phyloP scores from a whole-genome alignment of 35 echinoderm and acorn worm genomes.

The Patiria miniata region DNA sequence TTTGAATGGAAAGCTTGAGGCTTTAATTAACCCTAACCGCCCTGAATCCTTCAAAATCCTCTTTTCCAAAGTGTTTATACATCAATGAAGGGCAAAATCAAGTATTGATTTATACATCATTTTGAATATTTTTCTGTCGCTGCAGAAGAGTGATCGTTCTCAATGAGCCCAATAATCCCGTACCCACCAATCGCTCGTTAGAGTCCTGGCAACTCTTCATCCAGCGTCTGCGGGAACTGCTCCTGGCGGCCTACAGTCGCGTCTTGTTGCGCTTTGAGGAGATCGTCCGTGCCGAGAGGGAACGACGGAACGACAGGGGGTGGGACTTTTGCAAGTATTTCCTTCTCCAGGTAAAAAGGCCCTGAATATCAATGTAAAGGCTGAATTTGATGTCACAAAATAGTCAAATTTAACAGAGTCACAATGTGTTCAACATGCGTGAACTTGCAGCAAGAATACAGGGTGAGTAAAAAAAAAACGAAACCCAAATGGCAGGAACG shows the following conservation, averaged over 20 bases:
- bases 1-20: too few relatives aligned
- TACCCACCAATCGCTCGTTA: slow-evolving; percentile 73
- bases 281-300: slow-evolving; percentile 77
- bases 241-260: slow-evolving; percentile 81
- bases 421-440: too few relatives aligned
- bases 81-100: too few relatives aligned
- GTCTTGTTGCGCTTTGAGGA: slow-evolving; percentile 85
- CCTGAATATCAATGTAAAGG: neutral
- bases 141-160: slow-evolving; percentile 86
- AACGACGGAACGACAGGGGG: slow-evolving; percentile 69
- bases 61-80: too few relatives aligned
- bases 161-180: slow-evolving; percentile 88
- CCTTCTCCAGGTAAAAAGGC: slow-evolving; percentile 78
- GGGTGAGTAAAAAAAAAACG: too few relatives aligned
- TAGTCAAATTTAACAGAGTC: too few relatives aligned
- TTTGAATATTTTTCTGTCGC: neutral
- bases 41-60: too few relatives aligned
- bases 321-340: slow-evolving; percentile 97
- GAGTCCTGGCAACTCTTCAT: slow-evolving; percentile 88
- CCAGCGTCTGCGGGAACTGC: slow-evolving; percentile 65
- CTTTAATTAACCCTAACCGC: too few relatives aligned
- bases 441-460: too few relatives aligned
- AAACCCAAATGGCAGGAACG: too few relatives aligned
- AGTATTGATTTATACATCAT: neutral
- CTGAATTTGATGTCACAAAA: too few relatives aligned